Conservation (phyloP, 2,888 invertebrate genomes). For the Archaeoteleia sp. region DNA sequence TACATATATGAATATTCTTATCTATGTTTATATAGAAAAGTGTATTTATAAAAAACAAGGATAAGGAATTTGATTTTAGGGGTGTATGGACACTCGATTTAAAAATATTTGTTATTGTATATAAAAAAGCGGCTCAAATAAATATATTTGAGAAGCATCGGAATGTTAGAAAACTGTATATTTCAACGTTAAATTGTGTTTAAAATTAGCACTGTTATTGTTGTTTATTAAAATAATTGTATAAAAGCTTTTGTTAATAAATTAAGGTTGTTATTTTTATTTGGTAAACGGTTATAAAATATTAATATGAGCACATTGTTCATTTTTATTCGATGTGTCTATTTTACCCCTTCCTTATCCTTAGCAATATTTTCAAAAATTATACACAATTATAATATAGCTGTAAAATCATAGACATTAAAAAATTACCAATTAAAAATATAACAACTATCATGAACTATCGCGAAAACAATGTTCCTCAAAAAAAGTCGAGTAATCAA, state of each 20-base stretch:
- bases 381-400: constrained; percentile 43
- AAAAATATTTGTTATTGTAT: not conserved
- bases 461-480: constrained; percentile 45
- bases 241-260: not conserved
- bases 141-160: not conserved
- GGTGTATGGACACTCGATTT: not conserved
- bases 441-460: constrained; percentile 38
- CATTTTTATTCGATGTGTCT: constrained; percentile 9
- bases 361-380: constrained; percentile 25
- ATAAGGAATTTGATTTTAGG: constrained; percentile 8
- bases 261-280: not conserved
- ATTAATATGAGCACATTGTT: not conserved
- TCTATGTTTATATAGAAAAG: constrained; percentile 35
- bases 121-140: not conserved
- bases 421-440: constrained; percentile 19
- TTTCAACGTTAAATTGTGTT: constrained; percentile 7
- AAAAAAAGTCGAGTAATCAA: constrained; percentile 35
- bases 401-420: constrained; percentile 33
- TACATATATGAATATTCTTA: constrained; percentile 24
- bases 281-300: not conserved
- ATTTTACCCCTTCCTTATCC: constrained; percentile 9
- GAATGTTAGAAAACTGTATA: too few relatives aligned
- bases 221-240: constrained; percentile 4
- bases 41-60: constrained; percentile 24
- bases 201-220: constrained; percentile 8